Conservation (phyloP, 2,113 vertebrate genomes). For the Oceanodroma tethys region DNA sequence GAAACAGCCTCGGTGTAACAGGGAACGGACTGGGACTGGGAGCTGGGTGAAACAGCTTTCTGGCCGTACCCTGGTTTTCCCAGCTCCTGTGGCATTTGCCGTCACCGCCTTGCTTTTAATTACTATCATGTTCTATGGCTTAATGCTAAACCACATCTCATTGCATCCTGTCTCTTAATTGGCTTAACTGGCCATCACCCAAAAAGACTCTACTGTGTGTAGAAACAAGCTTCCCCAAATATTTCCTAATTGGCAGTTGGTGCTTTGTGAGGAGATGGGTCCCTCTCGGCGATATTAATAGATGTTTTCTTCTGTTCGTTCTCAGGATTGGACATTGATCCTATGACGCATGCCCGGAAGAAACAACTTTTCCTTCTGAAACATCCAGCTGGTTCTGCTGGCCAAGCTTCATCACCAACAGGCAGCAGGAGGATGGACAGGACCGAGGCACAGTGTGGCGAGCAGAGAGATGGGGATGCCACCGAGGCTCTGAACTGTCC, state of each 20-base stretch:
- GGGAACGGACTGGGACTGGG: fast-evolving
- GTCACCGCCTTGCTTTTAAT: not conserved
- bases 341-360: constrained; percentile 80
- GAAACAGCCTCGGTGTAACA: not conserved
- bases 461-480: constrained; percentile 40
- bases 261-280: not conserved
- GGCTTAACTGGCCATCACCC: constrained; percentile 8
- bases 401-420: constrained; percentile 55
- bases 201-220: not conserved
- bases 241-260: not conserved
- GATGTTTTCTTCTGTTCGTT: constrained; percentile 31
- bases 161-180: constrained; percentile 18
- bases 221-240: not conserved
- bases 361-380: constrained; percentile 76
- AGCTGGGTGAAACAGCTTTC: not conserved
- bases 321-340: constrained; percentile 67
- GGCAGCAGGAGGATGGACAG: constrained; percentile 71
- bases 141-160: not conserved
- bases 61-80: not conserved
- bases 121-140: not conserved
- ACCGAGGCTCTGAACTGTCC: constrained; percentile 2
- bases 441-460: not conserved
- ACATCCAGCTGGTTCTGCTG: constrained; percentile 62
- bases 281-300: constrained; percentile 6
- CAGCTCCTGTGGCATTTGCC: not conserved